phyloP scores from a whole-genome alignment of 2,888 invertebrate species.

The Prenolepis imparis region DNA sequence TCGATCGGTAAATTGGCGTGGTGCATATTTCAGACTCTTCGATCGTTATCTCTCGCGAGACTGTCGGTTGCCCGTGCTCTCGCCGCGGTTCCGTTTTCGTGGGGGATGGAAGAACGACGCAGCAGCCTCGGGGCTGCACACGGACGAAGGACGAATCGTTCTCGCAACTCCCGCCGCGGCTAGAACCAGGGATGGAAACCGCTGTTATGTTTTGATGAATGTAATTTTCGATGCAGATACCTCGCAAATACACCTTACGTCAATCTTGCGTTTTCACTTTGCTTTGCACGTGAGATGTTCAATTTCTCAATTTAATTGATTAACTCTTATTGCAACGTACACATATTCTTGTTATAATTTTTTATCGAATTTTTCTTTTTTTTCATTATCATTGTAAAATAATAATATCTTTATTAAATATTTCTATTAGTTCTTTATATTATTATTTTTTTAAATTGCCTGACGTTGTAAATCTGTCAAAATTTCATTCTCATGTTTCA shows the following conservation, averaged over 20 bases:
- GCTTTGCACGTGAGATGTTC: background rate
- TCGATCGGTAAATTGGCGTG: slow-evolving; percentile 85
- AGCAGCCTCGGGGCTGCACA: slow-evolving; percentile 61
- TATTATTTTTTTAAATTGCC: background rate
- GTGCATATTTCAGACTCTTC: slow-evolving; percentile 83
- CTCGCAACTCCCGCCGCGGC: slow-evolving; percentile 32
- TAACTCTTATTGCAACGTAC: background rate
- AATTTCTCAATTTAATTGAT: background rate
- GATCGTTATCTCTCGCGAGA: slow-evolving; percentile 84
- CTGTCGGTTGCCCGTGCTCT: slow-evolving; percentile 74
- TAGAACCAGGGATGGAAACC: slow-evolving; percentile 35
- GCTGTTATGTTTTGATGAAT: slow-evolving; percentile 9
- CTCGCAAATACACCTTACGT: background rate
- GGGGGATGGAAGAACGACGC: slow-evolving; percentile 44
- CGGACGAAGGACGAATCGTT: slow-evolving; percentile 62
- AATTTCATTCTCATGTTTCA: background rate
- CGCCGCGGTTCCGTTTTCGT: slow-evolving; percentile 70
- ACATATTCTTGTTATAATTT: background rate
- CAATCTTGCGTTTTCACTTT: background rate
- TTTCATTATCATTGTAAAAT: background rate
- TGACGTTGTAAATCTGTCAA: background rate
- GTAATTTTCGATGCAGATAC: slow-evolving; percentile 22
- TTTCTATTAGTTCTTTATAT: background rate
- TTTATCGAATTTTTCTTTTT: background rate
- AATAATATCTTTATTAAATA: background rate